These are phyloP conservation scores for Virgularia gustaviana DNA, from an alignment of 92 coral and sea anemone genomes.

Conservation along the genomic window DNA sequence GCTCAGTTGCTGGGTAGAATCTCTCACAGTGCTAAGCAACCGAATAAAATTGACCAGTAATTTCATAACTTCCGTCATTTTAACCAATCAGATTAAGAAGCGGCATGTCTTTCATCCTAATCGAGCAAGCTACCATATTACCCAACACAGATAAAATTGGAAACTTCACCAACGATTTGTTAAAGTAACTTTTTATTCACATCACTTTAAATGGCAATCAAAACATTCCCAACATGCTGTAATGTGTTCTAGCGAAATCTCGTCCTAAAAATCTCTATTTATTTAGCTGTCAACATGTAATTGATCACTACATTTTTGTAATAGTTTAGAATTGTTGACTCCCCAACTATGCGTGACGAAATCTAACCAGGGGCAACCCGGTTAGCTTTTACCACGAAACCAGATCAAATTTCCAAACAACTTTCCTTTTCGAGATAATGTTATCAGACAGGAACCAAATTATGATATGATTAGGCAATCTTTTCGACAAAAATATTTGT, in stretches of 20 bases:
- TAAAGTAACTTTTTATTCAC: background rate
- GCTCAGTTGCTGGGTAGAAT: conserved; percentile 99
- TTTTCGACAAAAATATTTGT: too few species aligned
- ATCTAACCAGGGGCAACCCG: background rate
- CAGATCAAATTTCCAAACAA: too few species aligned
- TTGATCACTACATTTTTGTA: conserved; percentile 17
- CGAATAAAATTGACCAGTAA: conserved; percentile 11
- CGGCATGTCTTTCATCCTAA: conserved; percentile 24
- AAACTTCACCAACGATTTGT: background rate
- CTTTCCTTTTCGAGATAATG: too few species aligned
- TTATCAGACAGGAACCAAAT: too few species aligned
- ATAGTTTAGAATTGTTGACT: background rate
- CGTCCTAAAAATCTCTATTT: background rate
- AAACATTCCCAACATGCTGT: too few species aligned
- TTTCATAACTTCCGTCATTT: conserved; percentile 15
- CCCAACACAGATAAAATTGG: background rate
- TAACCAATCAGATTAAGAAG: conserved; percentile 1
- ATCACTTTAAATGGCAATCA: background rate
- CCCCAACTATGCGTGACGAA: background rate
- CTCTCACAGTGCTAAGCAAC: conserved; percentile 91
- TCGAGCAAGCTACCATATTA: background rate
- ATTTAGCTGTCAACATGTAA: conserved; percentile 34
- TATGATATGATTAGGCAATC: too few species aligned
- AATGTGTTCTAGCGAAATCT: too few species aligned
- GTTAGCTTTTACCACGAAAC: too few species aligned